phyloP scores from a whole-genome alignment of 92 coral and sea anemone genomes.

The Zoanthus sansibaricus region DNA sequence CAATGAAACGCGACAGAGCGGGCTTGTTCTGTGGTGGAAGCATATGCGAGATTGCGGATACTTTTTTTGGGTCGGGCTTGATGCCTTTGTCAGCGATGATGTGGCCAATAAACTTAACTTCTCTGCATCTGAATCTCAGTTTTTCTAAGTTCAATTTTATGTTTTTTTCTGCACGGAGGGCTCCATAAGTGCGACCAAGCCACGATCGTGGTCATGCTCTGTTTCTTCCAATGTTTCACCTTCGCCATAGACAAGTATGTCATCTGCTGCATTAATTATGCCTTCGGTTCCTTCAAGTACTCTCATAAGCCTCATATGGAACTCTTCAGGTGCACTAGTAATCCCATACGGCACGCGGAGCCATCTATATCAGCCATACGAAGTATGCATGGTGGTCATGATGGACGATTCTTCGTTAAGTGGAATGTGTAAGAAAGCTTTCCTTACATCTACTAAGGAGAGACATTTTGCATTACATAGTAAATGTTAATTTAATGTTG shows the following conservation, averaged over 20 bases:
- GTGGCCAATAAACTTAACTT: not conserved
- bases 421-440: not conserved
- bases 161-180: not conserved
- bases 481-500: too few species aligned
- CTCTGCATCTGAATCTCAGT: not conserved
- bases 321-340: conserved; percentile 68
- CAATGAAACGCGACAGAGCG: conserved; percentile 7
- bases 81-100: not conserved
- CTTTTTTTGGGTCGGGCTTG: not conserved
- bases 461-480: not conserved
- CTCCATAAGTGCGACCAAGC: conserved; percentile 49
- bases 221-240: not conserved
- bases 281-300: conserved; percentile 36
- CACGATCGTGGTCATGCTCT: conserved; percentile 63
- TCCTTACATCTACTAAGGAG: not conserved
- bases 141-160: too few species aligned
- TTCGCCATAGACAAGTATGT: conserved; percentile 63
- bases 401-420: not conserved
- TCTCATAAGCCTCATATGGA: conserved; percentile 49
- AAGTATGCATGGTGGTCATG: not conserved
- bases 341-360: conserved; percentile 66
- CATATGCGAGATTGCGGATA: not conserved
- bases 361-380: conserved; percentile 45
- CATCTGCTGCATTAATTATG: conserved; percentile 47
- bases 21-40: not conserved